Base-by-base conservation (phyloP, 2,797 vertebrate species). In the Gymnopithys bicolor region DNA sequence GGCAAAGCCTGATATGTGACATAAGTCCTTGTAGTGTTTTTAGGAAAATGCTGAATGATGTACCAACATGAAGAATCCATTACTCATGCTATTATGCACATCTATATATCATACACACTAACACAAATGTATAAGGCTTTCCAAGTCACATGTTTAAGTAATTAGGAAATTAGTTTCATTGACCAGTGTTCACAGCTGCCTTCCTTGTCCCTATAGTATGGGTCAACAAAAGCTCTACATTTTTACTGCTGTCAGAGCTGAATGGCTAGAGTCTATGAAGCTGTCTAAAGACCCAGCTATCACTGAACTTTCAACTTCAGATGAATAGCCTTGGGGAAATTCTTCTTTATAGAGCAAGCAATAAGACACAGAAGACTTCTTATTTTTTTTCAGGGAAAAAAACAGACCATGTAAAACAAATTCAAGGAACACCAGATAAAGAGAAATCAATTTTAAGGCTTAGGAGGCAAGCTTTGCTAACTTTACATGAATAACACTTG, bases 31-130 rank as follows among this genome's bases (percentile, higher is more conserved):
- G 23, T 10, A 51, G 27, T 41, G n/a, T 41, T 89, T 75, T 64
- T 28, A 35, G 11, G n/a, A 74, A 80, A 71, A 67, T 46, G 16
- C 7, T 43, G n/a, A 68, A 35, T 53, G 33, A 39, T 37, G 13
- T 63, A 30, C 19, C 53, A 81, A 21, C 7, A 7, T 19, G 37
- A 77, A 83, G 35, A 73, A 80, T 39, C 25, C 1, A 1, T 35
- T 71, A 46, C 39, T 62, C 27, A 27, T 0, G 0, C 14, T 39
- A 74, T 4, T 35, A 3, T n/a, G 45, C 45, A 46, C 21, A 22
- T 46, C 45, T 59, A 9, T 33, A 48, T 9, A 43, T 25, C 7
- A 13, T 19, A n/a, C 3, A 43, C 19, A 62, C 9, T 35, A 71
- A 45, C 12, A 35, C 4, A 52, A 74, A 24, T 0, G 39, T 33